These are phyloP conservation scores for Elgaria multicarinata DNA, from an alignment of 2,113 vertebrate genomes.

Conservation along the genomic window DNA sequence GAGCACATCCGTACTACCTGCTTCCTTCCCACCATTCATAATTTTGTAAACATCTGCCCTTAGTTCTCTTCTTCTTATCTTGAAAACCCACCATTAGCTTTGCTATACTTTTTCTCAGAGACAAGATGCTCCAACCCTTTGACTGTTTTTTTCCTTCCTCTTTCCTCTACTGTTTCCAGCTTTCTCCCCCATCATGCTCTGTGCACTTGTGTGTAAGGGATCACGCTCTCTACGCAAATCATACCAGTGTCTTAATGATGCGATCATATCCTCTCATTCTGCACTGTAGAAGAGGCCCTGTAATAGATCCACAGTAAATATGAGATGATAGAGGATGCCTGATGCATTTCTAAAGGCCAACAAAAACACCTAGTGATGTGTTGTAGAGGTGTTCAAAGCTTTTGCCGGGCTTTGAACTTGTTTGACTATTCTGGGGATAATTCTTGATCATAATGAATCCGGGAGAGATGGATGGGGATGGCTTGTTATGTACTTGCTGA, in stretches of 20 bases:
- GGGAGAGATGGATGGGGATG: conserved; percentile 62
- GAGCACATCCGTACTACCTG: too few species aligned
- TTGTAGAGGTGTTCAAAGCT: conserved; percentile 38
- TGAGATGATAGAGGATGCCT: accelerated
- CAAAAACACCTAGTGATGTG: neutral
- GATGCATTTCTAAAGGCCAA: neutral
- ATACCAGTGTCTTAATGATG: neutral
- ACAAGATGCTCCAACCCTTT: neutral
- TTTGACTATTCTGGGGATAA: conserved; percentile 53
- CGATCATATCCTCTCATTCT: neutral
- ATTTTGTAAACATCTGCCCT: neutral
- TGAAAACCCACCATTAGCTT: neutral
- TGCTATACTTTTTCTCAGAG: neutral
- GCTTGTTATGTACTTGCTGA: conserved; percentile 46
- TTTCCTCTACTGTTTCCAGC: neutral
- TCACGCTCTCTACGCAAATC: too few species aligned
- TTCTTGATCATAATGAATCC: conserved; percentile 58
- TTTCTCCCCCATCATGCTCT: neutral
- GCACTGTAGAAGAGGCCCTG: neutral
- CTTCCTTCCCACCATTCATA: neutral
- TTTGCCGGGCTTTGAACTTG: conserved; percentile 17
- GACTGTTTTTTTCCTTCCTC: neutral
- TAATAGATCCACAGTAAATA: neutral
- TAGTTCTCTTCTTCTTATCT: neutral
- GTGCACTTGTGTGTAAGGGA: neutral